Evolutionary conservation across 2,888 invertebrate genomes (phyloP), one percentile per base, ranked within the genome.

Genomic region (Scaeva pyrastri): DNA sequence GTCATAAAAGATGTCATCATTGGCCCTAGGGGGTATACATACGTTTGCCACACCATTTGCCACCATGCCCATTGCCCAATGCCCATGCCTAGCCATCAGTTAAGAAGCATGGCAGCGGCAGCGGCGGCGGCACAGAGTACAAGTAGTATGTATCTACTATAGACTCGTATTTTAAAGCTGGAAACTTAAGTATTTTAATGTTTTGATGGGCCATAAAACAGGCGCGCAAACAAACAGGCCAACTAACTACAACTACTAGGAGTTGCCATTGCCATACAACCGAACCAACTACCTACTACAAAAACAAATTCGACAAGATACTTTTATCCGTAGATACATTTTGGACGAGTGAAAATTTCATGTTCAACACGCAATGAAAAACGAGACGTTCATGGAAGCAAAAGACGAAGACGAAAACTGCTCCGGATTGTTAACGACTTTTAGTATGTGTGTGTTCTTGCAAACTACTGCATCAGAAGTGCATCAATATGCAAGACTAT

Each of bases 1-100:
- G 71, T 79, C 84, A 79, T 84, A 84, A 84, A 84, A 79, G 79
- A 71, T 75, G 84, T 84, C 84, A 84, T 84, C 84, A 75, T 75
- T 58, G 36, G 66, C 62, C 82, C 58, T 52, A 58, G 43, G 84
- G 75, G 80, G 80, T 41, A n/a, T n/a, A n/a, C n/a, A n/a, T n/a
- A 43, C n/a, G 21, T 23, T 52, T 36, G 52, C 21, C 48, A 43
- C 43, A 72, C 23, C 26, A 72, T 19, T 58, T 10, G 31, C n/a
- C n/a, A n/a, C n/a, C n/a, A n/a, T n/a, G n/a, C n/a, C n/a, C n/a
- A n/a, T 31, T 31, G 31, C 31, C 1, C 8, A n/a, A n/a, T 31
- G 31, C 31, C 8, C 8, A 31, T 31, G 31, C 31, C 31, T 8
- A 31, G 8, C 31, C 31, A 31, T 31, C 31, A 31, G 31, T 31